Base-by-base conservation (phyloP, 2,888 invertebrate species). In the Phengaris alcon region DNA sequence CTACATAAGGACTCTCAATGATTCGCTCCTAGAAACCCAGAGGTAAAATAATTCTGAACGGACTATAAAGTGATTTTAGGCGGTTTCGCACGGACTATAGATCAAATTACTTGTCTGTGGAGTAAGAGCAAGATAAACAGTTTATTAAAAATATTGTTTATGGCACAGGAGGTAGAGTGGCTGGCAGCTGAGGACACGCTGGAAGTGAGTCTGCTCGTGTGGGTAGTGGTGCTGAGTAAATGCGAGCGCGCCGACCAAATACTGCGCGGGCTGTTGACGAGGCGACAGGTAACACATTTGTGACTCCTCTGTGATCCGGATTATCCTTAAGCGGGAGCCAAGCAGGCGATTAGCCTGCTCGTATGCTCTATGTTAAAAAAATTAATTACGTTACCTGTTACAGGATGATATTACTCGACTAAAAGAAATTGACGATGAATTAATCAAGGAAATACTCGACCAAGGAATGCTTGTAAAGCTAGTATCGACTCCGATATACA, bases 381-480 rank as follows among this genome's bases (percentile, higher is more conserved):
- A 5, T 48, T 48, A 6, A 52, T 10, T 52, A 12, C 52, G 9
- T 12, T 64, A 22, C 9, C 75, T 76, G 54, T 85, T 85, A 3
- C 86, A 93, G 93, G 86, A 87, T 0, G 78, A 79, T 22, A 78
- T 91, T 12, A 70, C 10, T 10, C 82, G 81, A 73, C 81, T 82
- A 2, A 79, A 83, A 76, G 84, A 86, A 78, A 84, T 92, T 52
- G 91, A 91, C 52, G 88, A 89, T 1, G 87, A 88, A 2, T 80
- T 94, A 12, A 84, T 91, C 57, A 88, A 85, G 73, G 88, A 89
- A 77, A 80, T 93, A 3, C 82, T 94, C 10, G 89, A 93, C 75
- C 86, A 82, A 75, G 86, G 86, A 5, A 82, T 93, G 84, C 88
- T 93, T 70, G 81, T 87, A 6, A 85, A 86, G 75, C 82, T 93